Evolutionary conservation across 2,797 vertebrate genomes (phyloP), one percentile per base, ranked within the genome.

Genomic region (Potorous gilbertii): DNA sequence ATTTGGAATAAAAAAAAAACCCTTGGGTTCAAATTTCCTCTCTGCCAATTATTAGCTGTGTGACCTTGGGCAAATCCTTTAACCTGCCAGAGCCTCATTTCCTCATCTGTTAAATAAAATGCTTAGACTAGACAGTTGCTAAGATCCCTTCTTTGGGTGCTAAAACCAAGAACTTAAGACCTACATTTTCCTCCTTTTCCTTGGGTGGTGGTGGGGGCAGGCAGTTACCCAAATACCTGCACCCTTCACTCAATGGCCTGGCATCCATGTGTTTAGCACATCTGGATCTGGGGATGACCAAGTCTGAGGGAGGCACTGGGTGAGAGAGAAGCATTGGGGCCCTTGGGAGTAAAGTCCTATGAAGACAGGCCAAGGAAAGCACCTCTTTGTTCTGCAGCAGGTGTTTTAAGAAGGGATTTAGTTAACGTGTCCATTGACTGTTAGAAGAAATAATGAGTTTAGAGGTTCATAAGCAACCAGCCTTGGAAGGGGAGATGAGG

Each of bases 401-500:
- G 74, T 87, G 74, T 87, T 87, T 87, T 87, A 91, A 40, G 74
- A 93, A 94, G 57, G 57, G 92, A 90, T 62, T 90, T 91, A 90
- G 93, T 90, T 94, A 93, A 94, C 0, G 18, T 55, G 89, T 40
- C 54, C 54, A 94, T 56, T 93, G 52, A 5, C 21, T 34, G 91
- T 11, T 95, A 93, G 91, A 95, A 94, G 74, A 87, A 87, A 87
- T 87, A 87, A 87, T 50, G 74, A 87, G 92, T 95, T 50, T 55
- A 95, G 96, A 96, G 56, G 46, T 55, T 96, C 91, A 56, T 94
- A 94, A 96, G 91, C 93, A 95, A 92, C 56, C 93, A 91, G 55
- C 94, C 96, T 92, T 29, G 81, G 93, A 95, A 93, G 94, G 90
- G 52, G 92, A 94, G 66, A 93, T 52, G 54, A 94, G 96, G 92